Percentiles rank a stretch among this genome's conserved stretches.
phyloP scores from a whole-genome alignment of 2,113 vertebrate genomes.

The Eulemur rufifrons region DNA sequence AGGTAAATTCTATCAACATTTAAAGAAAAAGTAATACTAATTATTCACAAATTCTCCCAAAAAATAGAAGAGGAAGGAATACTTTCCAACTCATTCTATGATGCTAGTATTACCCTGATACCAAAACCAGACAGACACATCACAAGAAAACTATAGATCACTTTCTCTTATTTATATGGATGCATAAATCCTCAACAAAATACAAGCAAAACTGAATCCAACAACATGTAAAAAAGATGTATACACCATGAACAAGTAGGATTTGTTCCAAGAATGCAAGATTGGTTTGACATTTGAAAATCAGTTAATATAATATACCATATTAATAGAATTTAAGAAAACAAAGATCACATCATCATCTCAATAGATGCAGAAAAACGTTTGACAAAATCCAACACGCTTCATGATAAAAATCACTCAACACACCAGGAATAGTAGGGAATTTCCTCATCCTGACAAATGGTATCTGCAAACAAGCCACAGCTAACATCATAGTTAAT shows the following conservation, averaged over 20 bases:
- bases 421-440: neutral
- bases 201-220: neutral
- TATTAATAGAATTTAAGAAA: neutral
- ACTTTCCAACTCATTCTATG: neutral
- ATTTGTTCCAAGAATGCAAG: neutral
- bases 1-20: neutral
- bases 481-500: neutral
- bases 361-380: neutral
- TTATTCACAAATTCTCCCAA: neutral
- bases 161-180: neutral
- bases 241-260: neutral
- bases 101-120: neutral
- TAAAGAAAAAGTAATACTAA: neutral
- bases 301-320: neutral
- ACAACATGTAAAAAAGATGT: neutral
- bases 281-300: neutral
- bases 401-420: neutral
- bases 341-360: neutral
- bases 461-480: neutral
- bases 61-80: neutral
- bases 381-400: neutral
- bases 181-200: neutral
- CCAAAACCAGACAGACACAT: neutral
- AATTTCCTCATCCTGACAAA: neutral
- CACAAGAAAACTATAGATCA: neutral